These are phyloP conservation scores for Archivesica marissinica DNA, from an alignment of 1,140 invertebrate species.

Conservation along the genomic window DNA sequence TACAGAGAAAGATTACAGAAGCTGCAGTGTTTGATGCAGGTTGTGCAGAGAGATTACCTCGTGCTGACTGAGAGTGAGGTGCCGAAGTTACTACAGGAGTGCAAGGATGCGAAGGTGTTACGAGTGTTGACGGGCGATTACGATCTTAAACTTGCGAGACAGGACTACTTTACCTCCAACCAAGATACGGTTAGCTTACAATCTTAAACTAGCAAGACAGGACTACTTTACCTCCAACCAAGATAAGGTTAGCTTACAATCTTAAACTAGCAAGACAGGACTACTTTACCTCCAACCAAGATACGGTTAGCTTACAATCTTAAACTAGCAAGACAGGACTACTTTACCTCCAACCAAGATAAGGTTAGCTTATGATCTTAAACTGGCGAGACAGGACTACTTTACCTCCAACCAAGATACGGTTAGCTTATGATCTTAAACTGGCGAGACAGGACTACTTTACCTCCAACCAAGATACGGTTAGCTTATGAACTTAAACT, in stretches of 20 bases:
- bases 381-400: slow-evolving; percentile 80
- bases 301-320: slow-evolving; percentile 81
- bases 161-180: slow-evolving; percentile 80
- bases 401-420: slow-evolving; percentile 80
- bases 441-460: slow-evolving; percentile 81
- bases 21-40: slow-evolving; percentile 45
- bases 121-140: slow-evolving; percentile 80
- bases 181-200: slow-evolving; percentile 81
- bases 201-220: slow-evolving; percentile 80
- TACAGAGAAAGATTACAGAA: slow-evolving; percentile 67
- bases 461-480: slow-evolving; percentile 79
- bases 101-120: slow-evolving; percentile 72
- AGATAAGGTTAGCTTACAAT: slow-evolving; percentile 80
- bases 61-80: slow-evolving; percentile 69
- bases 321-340: slow-evolving; percentile 80
- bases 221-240: slow-evolving; percentile 81
- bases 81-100: slow-evolving; percentile 74
- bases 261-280: slow-evolving; percentile 80
- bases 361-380: slow-evolving; percentile 81
- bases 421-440: slow-evolving; percentile 81
- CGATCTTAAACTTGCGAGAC: slow-evolving; percentile 79
- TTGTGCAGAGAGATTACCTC: slow-evolving; percentile 61
- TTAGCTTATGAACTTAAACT: slow-evolving; percentile 81
- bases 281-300: slow-evolving; percentile 80
- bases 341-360: slow-evolving; percentile 80